Conservation (phyloP, 2,888 invertebrate species). For the Neocrepidodera transversa region DNA sequence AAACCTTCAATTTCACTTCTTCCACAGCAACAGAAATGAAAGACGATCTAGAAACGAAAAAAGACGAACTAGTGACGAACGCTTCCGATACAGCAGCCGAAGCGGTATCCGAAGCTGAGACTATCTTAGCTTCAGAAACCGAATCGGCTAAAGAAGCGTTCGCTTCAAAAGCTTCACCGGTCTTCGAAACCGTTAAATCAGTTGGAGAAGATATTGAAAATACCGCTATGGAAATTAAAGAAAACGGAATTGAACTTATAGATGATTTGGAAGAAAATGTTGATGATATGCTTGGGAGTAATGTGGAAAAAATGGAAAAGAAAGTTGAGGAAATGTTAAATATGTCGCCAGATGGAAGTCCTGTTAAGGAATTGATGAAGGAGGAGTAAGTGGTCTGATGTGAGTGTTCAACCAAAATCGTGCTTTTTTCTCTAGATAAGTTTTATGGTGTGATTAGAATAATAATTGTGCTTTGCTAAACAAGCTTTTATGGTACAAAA, state of each 20-base stretch:
- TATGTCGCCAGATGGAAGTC: conserved; percentile 41
- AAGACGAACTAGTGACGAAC: conserved; percentile 47
- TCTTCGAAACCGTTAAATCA: conserved; percentile 44
- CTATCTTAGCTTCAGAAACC: conserved; percentile 52
- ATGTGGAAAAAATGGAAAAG: conserved; percentile 44
- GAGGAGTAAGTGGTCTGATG: conserved; percentile 57
- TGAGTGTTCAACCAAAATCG: conserved; percentile 51
- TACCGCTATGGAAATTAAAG: conserved; percentile 44
- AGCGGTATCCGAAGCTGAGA: conserved; percentile 56
- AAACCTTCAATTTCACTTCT: conserved; percentile 51
- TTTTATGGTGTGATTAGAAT: conserved; percentile 4
- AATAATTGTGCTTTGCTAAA: not conserved
- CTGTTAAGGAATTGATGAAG: conserved; percentile 49
- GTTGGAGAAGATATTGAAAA: conserved; percentile 42
- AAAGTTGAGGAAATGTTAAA: conserved; percentile 48
- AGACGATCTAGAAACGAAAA: conserved; percentile 42
- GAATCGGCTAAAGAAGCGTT: conserved; percentile 46
- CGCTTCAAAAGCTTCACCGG: conserved; percentile 31
- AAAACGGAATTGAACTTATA: conserved; percentile 45
- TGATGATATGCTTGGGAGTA: conserved; percentile 47
- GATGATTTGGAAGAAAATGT: conserved; percentile 47
- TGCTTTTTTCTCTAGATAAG: conserved; percentile 38
- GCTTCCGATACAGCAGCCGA: conserved; percentile 49
- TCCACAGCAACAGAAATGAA: conserved; percentile 46
- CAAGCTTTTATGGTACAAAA: too few species aligned